These are phyloP conservation scores for Oryzias sinensis DNA, from an alignment of 2,797 vertebrate genomes.

Conservation along the genomic window DNA sequence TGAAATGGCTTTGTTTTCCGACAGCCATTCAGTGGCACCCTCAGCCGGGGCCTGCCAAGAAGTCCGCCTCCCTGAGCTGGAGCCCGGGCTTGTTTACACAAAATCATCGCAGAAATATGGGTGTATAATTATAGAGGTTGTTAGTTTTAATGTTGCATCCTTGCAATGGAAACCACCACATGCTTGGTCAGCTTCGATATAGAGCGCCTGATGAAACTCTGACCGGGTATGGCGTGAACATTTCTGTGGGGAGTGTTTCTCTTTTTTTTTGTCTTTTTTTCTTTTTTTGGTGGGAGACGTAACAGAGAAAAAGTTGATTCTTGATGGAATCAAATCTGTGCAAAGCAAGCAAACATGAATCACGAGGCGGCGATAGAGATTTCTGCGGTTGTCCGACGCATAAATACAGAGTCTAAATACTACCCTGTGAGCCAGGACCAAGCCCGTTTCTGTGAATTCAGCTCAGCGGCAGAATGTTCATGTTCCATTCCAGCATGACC, in stretches of 20 bases:
- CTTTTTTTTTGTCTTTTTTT: too few relatives aligned
- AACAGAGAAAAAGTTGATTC: conserved; percentile 16
- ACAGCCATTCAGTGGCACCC: conserved; percentile 70
- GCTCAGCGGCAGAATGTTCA: conserved; percentile 71
- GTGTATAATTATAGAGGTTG: conserved; percentile 74
- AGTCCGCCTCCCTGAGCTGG: conserved; percentile 63
- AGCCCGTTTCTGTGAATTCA: conserved; percentile 72
- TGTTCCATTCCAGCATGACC: conserved; percentile 70
- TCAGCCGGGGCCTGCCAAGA: conserved; percentile 65
- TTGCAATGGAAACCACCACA: conserved; percentile 63
- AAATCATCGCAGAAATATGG: conserved; percentile 77
- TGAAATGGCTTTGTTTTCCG: conserved; percentile 75
- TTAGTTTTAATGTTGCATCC: conserved; percentile 74
- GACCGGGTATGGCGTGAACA: conserved; percentile 52
- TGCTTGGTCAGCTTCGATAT: conserved; percentile 66
- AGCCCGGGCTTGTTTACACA: conserved; percentile 72
- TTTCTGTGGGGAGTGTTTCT: conserved; percentile 41
- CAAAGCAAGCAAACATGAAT: conserved; percentile 75
- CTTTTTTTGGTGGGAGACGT: conserved; percentile 13
- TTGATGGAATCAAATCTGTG: conserved; percentile 62
- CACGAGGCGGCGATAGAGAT: conserved; percentile 68
- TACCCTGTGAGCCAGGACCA: conserved; percentile 63
- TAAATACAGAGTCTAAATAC: conserved; percentile 78
- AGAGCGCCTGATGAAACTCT: conserved; percentile 56
- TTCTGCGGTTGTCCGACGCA: conserved; percentile 69